Base-by-base conservation (phyloP, 2,113 vertebrate species). In the Taurulus bubalis region DNA sequence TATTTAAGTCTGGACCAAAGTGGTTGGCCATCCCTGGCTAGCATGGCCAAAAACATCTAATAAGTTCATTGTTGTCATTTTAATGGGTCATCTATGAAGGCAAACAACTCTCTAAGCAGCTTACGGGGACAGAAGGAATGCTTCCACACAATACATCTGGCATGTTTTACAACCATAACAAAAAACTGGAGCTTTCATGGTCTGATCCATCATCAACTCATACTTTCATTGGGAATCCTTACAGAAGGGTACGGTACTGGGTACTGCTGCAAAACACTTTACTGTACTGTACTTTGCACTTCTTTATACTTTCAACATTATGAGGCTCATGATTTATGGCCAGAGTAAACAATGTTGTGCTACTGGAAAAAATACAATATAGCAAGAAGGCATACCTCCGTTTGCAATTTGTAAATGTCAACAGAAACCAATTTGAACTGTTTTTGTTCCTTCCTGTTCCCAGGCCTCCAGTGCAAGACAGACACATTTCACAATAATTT, bases 381-480 rank as follows among this genome's bases (percentile, higher is more conserved):
- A 76, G 79, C 71, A 60, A n/a, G 69, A 65, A 74, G 59, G 63
- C 66, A 80, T 78, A 86, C 32, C 55, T n/a, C 67, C 34, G 67
- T 67, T 49, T 70, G 56, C 36, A 73, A 62, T 85, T 80, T 79
- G 26, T 74, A 56, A 72, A 87, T 77, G 51, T 87, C 72, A 77
- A 66, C 70, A 85, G 66, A 65, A 51, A 64, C 34, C 12, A 42
- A 60, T 82, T 58, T 53, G 15, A 45, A 36, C 75, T 63, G 28
- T 66, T 24, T 22, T 32, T 28, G 63, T 47, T 28, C 82, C 11
- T 6, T 53, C 26, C 16, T 34, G 14, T 38, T 34, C 47, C 15
- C 15, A 38, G 8, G 28, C 32, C 38, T 28, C 34, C 5, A 36
- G 38, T 20, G 34, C 22, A 64, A 4, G 7, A 20, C 67, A 18